phyloP scores from a whole-genome alignment of 2,113 vertebrate genomes.

The Oryzias curvinotus region DNA sequence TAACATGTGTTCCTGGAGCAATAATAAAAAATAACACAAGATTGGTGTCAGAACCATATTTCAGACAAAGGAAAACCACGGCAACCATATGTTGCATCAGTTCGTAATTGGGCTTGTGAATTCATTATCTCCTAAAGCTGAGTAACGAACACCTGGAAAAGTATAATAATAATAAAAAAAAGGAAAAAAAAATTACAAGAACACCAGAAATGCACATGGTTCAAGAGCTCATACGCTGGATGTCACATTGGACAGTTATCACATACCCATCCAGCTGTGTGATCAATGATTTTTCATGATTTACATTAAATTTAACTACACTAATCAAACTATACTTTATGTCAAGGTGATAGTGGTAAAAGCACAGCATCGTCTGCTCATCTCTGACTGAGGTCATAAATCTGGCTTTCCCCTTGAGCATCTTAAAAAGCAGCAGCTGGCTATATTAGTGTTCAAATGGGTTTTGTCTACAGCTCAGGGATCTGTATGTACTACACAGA shows the following conservation, averaged over 20 bases:
- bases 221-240: background rate
- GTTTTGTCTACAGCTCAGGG: slow-evolving; percentile 54
- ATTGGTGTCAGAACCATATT: no score
- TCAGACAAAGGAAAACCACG: no score
- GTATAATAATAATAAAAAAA: background rate
- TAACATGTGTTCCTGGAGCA: no score
- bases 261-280: background rate
- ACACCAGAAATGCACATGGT: background rate
- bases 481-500: slow-evolving; percentile 61
- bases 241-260: background rate
- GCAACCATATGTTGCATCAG: no score
- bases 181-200: background rate
- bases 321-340: slow-evolving; percentile 19
- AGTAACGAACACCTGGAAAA: background rate
- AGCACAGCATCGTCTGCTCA: slow-evolving; percentile 35
- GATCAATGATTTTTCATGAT: slow-evolving; percentile 25
- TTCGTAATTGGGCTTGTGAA: no score
- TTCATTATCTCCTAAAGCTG: no score
- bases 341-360: slow-evolving; percentile 25
- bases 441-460: slow-evolving; percentile 52
- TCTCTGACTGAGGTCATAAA: slow-evolving; percentile 34
- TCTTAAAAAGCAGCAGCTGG: slow-evolving; percentile 53
- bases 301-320: slow-evolving; percentile 26
- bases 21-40: no score
- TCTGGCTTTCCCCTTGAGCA: slow-evolving; percentile 44